phyloP scores from a whole-genome alignment of 2,797 vertebrate species.

The Caiman crocodilus region DNA sequence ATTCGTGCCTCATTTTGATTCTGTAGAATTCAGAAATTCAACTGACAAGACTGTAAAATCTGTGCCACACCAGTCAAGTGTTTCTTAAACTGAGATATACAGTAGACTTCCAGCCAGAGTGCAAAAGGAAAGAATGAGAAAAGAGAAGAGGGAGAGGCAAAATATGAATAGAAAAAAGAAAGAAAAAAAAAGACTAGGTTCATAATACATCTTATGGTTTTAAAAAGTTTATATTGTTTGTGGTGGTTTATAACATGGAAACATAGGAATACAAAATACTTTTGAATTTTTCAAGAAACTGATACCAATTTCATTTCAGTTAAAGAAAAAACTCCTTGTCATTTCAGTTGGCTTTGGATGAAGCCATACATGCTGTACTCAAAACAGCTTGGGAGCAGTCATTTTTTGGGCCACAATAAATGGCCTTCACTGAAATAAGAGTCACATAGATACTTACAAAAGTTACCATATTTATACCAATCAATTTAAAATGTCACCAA shows the following conservation, averaged over 20 bases:
- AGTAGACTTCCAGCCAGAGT: background rate
- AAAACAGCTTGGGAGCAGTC: background rate
- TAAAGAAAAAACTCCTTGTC: conserved; percentile 10
- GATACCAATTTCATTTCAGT: background rate
- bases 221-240: too few species aligned
- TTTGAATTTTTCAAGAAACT: conserved; percentile 19
- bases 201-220: background rate
- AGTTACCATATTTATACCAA: background rate
- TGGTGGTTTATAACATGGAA: too few species aligned
- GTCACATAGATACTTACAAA: background rate
- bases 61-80: background rate
- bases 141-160: too few species aligned
- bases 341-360: background rate
- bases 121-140: too few species aligned
- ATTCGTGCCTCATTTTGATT: background rate
- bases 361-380: background rate
- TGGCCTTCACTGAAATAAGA: background rate
- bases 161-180: too few species aligned
- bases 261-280: too few species aligned
- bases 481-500: background rate
- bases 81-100: background rate
- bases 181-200: fast-evolving
- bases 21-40: background rate
- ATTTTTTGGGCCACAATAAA: background rate
- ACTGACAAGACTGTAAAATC: background rate